A percentile compares a stretch with the other conserved stretches of the same genome.
These are phyloP conservation scores for Micropoecilia bifurca DNA, from an alignment of 2,797 vertebrate species.

Conservation along the genomic window DNA sequence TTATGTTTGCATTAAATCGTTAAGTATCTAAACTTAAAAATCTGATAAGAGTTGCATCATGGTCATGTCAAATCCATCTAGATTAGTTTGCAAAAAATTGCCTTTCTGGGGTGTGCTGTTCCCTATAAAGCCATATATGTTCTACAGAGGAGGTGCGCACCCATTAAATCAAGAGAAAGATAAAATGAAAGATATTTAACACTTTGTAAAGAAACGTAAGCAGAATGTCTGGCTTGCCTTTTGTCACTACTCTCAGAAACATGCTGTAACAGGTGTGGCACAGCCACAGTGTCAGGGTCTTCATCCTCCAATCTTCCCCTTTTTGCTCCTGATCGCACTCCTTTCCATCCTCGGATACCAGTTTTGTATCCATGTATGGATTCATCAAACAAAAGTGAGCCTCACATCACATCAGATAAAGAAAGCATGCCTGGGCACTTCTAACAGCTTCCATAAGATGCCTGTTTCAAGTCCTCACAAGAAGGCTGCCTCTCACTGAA, in stretches of 20 bases:
- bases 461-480: constrained; percentile 82
- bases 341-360: constrained; percentile 77
- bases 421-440: constrained; percentile 79
- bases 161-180: background rate
- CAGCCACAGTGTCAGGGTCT: constrained; percentile 37
- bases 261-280: constrained; percentile 48
- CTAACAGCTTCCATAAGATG: constrained; percentile 79
- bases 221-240: background rate
- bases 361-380: constrained; percentile 82
- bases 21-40: background rate
- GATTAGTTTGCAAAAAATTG: background rate
- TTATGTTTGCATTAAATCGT: background rate
- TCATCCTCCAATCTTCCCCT: constrained; percentile 38
- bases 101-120: background rate
- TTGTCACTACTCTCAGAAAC: constrained; percentile 19
- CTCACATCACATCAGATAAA: constrained; percentile 80
- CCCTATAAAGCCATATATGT: background rate
- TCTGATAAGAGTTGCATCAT: background rate
- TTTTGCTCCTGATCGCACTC: constrained; percentile 54
- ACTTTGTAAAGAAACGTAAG: background rate
- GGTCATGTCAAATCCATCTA: background rate
- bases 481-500: constrained; percentile 79
- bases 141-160: too few relatives aligned
- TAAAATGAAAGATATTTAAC: background rate
- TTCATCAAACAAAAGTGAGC: constrained; percentile 82